Evolutionary conservation across 2,888 invertebrate genomes (phyloP), one percentile per base, ranked within the genome.

Genomic region (Auanema freiburgensis): DNA sequence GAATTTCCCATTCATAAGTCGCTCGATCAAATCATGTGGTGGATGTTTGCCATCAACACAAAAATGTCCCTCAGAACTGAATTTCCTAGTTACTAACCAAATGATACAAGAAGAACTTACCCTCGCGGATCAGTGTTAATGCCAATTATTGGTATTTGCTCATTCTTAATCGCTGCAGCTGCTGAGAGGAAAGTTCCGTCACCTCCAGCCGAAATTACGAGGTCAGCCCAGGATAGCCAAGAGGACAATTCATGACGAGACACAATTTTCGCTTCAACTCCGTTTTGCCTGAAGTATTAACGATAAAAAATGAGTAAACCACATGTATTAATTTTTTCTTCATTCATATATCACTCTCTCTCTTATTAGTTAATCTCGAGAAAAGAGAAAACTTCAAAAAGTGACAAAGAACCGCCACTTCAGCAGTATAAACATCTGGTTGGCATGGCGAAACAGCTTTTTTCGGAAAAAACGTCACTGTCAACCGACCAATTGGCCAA

Each of bases 1-100:
- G 74, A 87, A 86, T 56, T 86, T 80, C 42, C 86, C 86, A 25
- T 78, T 87, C 76, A 90, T 88, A 24, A 97, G 86, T 67, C 89
- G 90, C 18, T 71, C 63, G 33, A 82, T 74, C 25, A 82, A 72
- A 65, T 79, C 70, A 5, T 66, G 57, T 21, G 77, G 79, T 1
- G 71, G 71, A 41, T 71, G 67, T 61, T 81, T 81, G 10, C 80
- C 79, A 10, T 78, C 79, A 12, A 80, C 67, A 56, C 81, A 81
- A 41, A 81, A 57, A 63, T 82, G 79, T 5, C 81, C 81, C 58
- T 81, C 81, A 2, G 80, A 81, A 11, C 77, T 76, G 62, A 51
- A 60, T 54, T 41, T 5, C 21, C 5, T 21, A 3, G 10, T 21
- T 3, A 46, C 3, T 21, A 33, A 5, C 33, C 3, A 12, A n/a